A percentile compares a stretch with the other conserved stretches of the same genome.
Conservation (phyloP, 30 jellyfish, hydroid and myxozoan genomes). For the Turritopsis rubra region DNA sequence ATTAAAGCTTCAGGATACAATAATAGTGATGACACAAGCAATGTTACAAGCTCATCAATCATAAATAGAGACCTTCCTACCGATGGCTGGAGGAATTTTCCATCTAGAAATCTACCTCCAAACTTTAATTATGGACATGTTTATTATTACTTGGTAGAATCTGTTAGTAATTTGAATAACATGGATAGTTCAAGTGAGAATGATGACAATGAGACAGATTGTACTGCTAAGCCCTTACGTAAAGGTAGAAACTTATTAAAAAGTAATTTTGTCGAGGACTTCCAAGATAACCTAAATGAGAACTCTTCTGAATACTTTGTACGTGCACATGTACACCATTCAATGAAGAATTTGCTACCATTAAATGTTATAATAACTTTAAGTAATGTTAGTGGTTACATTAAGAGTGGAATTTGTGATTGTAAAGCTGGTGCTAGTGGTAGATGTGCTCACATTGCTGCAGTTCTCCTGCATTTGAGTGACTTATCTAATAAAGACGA, state of each 20-base stretch:
- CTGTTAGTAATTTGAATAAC: slow-evolving; percentile 13
- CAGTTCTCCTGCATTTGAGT: slow-evolving; percentile 20
- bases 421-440: slow-evolving; percentile 38
- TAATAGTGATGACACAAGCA: too few relatives aligned
- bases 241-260: slow-evolving; percentile 11
- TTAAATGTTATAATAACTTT: slow-evolving; percentile 11
- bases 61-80: neutral
- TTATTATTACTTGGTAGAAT: slow-evolving; percentile 38
- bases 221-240: slow-evolving; percentile 23
- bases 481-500: neutral
- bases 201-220: neutral
- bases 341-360: slow-evolving; percentile 39
- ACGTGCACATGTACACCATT: slow-evolving; percentile 50
- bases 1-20: neutral
- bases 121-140: slow-evolving; percentile 15
- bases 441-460: slow-evolving; percentile 59
- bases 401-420: slow-evolving; percentile 19
- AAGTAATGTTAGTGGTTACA: slow-evolving; percentile 31
- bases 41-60: too few relatives aligned
- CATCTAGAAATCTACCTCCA: neutral
- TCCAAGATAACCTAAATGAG: neutral
- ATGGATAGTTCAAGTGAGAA: slow-evolving; percentile 17
- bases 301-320: slow-evolving; percentile 10
- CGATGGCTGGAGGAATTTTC: neutral
- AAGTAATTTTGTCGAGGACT: slow-evolving; percentile 1